phyloP scores from a whole-genome alignment of 2,113 vertebrate species.

The Festucalex cinctus region DNA sequence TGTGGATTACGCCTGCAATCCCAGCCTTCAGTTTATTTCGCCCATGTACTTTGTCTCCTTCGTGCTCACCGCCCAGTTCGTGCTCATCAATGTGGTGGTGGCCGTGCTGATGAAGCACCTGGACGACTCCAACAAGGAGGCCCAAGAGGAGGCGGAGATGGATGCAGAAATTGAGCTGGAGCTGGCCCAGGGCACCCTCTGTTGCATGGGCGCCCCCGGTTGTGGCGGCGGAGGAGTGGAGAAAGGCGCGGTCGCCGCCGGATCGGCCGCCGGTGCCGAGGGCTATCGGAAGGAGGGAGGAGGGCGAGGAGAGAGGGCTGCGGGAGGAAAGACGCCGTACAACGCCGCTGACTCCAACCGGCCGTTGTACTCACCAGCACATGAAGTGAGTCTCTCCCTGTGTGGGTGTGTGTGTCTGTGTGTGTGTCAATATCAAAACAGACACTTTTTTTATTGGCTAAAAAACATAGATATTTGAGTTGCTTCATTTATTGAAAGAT shows the following conservation, averaged over 20 bases:
- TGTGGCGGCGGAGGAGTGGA: slow-evolving; percentile 60
- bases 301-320: slow-evolving; percentile 43
- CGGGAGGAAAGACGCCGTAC: slow-evolving; percentile 32
- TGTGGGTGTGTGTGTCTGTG: slow-evolving; percentile 4
- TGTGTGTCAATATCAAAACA: background rate
- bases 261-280: slow-evolving; percentile 4
- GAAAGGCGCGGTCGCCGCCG: slow-evolving; percentile 36
- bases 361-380: slow-evolving; percentile 85
- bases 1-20: slow-evolving; percentile 89
- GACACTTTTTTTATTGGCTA: too few relatives aligned
- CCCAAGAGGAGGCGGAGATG: slow-evolving; percentile 97
- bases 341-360: slow-evolving; percentile 55
- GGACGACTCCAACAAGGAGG: slow-evolving; percentile 99
- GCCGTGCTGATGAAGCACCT: slow-evolving; percentile 99
- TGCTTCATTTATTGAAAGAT: background rate
- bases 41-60: slow-evolving; percentile 99
- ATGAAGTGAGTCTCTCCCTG: slow-evolving; percentile 72
- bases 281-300: slow-evolving; percentile 41
- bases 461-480: background rate
- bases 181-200: slow-evolving; percentile 84
- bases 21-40: slow-evolving; percentile 90
- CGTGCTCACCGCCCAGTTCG: slow-evolving; percentile 98
- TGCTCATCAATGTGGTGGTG: slow-evolving; percentile 99
- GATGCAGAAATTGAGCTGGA: slow-evolving; percentile 96
- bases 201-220: slow-evolving; percentile 73